A percentile compares a stretch with the other conserved stretches of the same genome.
phyloP scores from a whole-genome alignment of 2,888 invertebrate species.

The Troilus luridus region DNA sequence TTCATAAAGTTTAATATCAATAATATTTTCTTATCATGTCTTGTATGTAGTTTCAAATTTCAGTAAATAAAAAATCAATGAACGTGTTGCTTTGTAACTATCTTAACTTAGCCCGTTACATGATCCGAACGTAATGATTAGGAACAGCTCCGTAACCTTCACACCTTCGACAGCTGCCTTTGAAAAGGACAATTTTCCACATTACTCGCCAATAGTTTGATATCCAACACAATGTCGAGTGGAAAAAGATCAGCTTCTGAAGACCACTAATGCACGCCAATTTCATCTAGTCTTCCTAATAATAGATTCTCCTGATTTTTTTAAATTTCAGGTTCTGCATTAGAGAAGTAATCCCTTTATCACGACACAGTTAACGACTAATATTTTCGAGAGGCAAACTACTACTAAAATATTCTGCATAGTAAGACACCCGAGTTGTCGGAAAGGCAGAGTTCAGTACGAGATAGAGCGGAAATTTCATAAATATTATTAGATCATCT shows the following conservation, averaged over 20 bases:
- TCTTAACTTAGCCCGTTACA: background rate
- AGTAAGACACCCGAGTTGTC: background rate
- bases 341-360: background rate
- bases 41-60: background rate
- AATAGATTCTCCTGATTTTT: background rate
- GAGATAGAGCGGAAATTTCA: background rate
- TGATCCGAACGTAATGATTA: too few species aligned
- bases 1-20: too few species aligned
- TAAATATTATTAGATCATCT: background rate
- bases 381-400: background rate
- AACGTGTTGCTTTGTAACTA: background rate
- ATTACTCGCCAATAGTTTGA: background rate
- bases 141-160: background rate
- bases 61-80: background rate
- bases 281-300: slow-evolving; percentile 29
- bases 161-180: background rate
- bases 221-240: background rate
- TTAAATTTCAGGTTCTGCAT: background rate
- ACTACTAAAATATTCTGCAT: background rate
- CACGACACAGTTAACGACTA: background rate
- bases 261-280: background rate
- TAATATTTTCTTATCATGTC: too few species aligned
- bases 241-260: background rate
- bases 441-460: background rate
- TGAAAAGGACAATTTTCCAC: background rate